These are phyloP conservation scores for Ochropleura plecta DNA, from an alignment of 2,888 invertebrate genomes.

Conservation along the genomic window DNA sequence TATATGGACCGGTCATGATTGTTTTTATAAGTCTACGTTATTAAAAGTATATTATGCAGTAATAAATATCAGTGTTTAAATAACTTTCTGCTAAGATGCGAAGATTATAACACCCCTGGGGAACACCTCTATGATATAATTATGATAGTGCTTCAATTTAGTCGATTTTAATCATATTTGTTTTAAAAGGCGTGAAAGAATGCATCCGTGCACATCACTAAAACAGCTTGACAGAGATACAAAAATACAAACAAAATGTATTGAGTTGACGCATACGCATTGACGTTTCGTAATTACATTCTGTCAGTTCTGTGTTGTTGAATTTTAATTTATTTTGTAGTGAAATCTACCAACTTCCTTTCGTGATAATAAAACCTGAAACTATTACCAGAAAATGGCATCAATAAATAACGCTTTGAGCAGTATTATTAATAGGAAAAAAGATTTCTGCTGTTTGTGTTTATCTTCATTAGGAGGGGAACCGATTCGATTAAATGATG, in stretches of 20 bases:
- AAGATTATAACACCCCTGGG: no score
- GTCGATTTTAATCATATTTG: background rate
- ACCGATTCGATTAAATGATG: slow-evolving; percentile 71
- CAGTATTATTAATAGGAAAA: slow-evolving; percentile 72
- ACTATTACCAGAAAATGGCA: slow-evolving; percentile 58
- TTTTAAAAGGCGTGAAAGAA: background rate
- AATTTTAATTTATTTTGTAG: background rate
- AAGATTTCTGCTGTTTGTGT: slow-evolving; percentile 80
- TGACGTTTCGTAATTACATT: slow-evolving; percentile 2
- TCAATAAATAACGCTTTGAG: slow-evolving; percentile 68
- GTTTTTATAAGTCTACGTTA: no score
- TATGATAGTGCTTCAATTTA: background rate
- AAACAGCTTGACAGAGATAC: background rate
- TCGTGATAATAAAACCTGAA: background rate
- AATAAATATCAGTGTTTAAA: no score
- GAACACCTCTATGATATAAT: no score
- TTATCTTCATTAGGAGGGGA: slow-evolving; percentile 68
- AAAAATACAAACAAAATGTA: background rate
- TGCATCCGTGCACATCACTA: background rate
- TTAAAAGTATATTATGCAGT: no score
- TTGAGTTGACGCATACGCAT: no score
- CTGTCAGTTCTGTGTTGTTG: background rate
- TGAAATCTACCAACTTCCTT: background rate
- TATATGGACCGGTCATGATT: no score
- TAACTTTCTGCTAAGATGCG: no score